phyloP scores from a whole-genome alignment of 2,113 vertebrate genomes.

The Thymallus thymallus region DNA sequence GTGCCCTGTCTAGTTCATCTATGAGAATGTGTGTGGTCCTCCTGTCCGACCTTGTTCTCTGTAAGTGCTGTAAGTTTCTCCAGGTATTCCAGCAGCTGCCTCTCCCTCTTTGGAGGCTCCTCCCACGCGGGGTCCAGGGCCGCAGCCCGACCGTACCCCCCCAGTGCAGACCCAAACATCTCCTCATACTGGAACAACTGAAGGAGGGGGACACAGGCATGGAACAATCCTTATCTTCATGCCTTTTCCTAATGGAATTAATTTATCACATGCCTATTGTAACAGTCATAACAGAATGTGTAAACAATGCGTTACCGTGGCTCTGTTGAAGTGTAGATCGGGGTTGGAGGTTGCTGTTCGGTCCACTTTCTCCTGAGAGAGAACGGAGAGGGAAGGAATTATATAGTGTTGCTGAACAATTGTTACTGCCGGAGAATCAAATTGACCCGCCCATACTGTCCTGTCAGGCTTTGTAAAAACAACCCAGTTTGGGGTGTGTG shows the following conservation, averaged over 20 bases:
- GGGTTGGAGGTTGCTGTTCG: constrained; percentile 79
- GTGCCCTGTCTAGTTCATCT: not conserved
- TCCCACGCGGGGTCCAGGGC: constrained; percentile 82
- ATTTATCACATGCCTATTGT: not conserved
- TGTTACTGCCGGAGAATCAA: no score
- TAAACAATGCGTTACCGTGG: constrained; percentile 70
- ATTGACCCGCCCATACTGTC: no score
- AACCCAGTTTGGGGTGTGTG: not conserved
- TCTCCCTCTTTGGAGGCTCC: constrained; percentile 77
- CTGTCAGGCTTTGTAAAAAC: not conserved
- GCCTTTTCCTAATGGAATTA: not conserved
- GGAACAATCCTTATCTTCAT: not conserved
- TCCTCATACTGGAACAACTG: constrained; percentile 89
- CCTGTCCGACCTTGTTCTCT: constrained; percentile 78
- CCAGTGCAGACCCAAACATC: constrained; percentile 81
- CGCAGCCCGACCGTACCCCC: constrained; percentile 79
- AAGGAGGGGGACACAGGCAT: not conserved
- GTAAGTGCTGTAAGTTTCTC: constrained; percentile 75
- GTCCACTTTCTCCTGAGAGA: constrained; percentile 82
- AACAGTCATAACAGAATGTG: not conserved
- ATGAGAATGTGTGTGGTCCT: not conserved
- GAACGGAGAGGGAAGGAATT: constrained; percentile 9
- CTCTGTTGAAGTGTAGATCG: constrained; percentile 88
- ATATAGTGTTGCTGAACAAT: not conserved
- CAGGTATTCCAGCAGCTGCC: constrained; percentile 82